Evolutionary conservation across 2,888 invertebrate species (phyloP).

Genomic region (Rhorus exstirpatorius): DNA sequence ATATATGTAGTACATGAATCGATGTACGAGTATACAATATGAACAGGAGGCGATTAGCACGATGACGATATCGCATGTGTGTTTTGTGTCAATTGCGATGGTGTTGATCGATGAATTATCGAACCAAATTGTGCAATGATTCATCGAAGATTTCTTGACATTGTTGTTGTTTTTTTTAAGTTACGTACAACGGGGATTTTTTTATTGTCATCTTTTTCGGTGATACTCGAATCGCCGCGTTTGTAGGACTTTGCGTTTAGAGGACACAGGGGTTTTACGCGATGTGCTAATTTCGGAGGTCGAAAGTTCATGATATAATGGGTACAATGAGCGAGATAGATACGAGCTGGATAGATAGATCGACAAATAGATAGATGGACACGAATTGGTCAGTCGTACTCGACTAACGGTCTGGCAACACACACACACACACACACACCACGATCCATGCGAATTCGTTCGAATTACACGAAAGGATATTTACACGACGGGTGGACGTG

Average conservation of each 20-base stretch:
- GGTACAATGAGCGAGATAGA: background rate
- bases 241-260: too few species aligned
- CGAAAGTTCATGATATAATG: constrained; percentile 12
- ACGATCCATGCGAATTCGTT: constrained; percentile 65
- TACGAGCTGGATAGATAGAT: constrained; percentile 1
- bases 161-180: background rate
- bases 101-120: constrained; percentile 18
- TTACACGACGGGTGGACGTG: constrained; percentile 45
- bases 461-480: constrained; percentile 61
- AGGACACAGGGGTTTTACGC: background rate
- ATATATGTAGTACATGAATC: constrained; percentile 24
- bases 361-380: constrained; percentile 18
- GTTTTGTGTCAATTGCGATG: constrained; percentile 12
- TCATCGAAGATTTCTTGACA: background rate
- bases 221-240: constrained; percentile 4
- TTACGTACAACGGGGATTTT: background rate
- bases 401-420: constrained; percentile 48
- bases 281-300: constrained; percentile 1
- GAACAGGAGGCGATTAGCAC: background rate
- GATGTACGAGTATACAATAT: constrained; percentile 12
- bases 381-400: constrained; percentile 31
- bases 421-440: too few species aligned
- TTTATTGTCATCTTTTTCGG: constrained; percentile 1
- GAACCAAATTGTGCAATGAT: constrained; percentile 4
- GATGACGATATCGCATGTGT: constrained; percentile 11